phyloP scores from a whole-genome alignment of 2,888 invertebrate genomes.

The Drosophila mettleri region DNA sequence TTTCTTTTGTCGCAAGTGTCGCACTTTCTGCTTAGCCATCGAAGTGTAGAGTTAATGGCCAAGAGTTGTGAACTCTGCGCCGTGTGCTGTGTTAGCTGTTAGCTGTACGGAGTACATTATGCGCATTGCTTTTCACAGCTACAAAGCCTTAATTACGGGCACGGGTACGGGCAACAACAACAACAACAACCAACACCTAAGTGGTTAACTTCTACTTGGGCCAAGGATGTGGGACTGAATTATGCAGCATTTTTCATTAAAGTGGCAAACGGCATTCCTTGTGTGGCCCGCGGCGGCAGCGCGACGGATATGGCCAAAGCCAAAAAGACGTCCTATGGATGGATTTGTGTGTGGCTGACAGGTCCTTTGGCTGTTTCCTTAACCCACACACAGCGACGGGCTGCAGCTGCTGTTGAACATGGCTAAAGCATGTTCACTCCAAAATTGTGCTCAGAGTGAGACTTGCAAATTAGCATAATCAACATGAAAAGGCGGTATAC shows the following conservation, averaged over 20 bases:
- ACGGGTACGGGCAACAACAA: conserved; percentile 25
- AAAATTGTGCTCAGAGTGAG: conserved; percentile 65
- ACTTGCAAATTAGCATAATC: conserved; percentile 74
- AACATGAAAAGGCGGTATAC: conserved; percentile 73
- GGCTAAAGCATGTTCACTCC: conserved; percentile 64
- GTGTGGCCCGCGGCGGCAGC: conserved; percentile 49
- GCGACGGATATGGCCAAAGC: conserved; percentile 54
- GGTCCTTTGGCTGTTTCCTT: conserved; percentile 32
- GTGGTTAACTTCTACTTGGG: conserved; percentile 31
- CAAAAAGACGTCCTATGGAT: conserved; percentile 53
- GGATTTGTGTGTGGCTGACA: conserved; percentile 59
- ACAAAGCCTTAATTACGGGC: conserved; percentile 62
- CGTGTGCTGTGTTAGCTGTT: conserved; percentile 36
- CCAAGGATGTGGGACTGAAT: conserved; percentile 46
- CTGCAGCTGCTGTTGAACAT: conserved; percentile 36
- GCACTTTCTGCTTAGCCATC: conserved; percentile 73
- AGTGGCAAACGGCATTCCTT: conserved; percentile 57
- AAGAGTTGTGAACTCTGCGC: conserved; percentile 45
- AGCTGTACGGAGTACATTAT: conserved; percentile 25
- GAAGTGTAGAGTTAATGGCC: conserved; percentile 76
- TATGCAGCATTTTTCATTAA: conserved; percentile 78
- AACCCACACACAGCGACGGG: not conserved
- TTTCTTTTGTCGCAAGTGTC: conserved; percentile 50
- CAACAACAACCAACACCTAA: conserved; percentile 24
- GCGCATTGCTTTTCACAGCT: conserved; percentile 54